Conservation (phyloP, 2,113 vertebrate genomes). For the Catagonus wagneri region DNA sequence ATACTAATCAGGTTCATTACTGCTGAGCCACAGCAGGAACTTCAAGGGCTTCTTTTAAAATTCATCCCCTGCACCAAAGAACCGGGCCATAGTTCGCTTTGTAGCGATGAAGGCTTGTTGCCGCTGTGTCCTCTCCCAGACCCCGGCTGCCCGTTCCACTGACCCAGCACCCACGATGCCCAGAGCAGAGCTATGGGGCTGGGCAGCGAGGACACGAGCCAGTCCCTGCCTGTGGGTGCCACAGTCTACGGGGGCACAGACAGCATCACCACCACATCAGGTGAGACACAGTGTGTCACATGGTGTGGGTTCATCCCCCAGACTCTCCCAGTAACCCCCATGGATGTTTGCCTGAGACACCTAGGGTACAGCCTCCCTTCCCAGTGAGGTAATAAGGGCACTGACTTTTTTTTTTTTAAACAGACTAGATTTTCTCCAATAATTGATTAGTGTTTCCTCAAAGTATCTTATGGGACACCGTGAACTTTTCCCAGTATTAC, state of each 20-base stretch:
- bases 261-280: accelerated
- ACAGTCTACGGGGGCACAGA: background rate
- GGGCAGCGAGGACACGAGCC: background rate
- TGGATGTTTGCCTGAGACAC: background rate
- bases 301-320: background rate
- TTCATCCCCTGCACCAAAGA: background rate
- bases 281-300: no score
- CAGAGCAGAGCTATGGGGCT: background rate
- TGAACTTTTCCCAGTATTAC: background rate
- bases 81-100: background rate
- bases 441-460: background rate
- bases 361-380: background rate
- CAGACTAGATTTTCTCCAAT: background rate
- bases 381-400: no score
- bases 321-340: background rate
- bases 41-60: background rate
- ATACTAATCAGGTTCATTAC: no score
- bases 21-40: no score
- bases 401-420: background rate
- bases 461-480: background rate
- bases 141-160: background rate
- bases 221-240: background rate
- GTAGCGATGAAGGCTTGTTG: background rate
- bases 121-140: background rate
- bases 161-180: background rate